These are phyloP conservation scores for Ptychochromis oligacanthus DNA, from an alignment of 2,113 vertebrate genomes.

Conservation along the genomic window DNA sequence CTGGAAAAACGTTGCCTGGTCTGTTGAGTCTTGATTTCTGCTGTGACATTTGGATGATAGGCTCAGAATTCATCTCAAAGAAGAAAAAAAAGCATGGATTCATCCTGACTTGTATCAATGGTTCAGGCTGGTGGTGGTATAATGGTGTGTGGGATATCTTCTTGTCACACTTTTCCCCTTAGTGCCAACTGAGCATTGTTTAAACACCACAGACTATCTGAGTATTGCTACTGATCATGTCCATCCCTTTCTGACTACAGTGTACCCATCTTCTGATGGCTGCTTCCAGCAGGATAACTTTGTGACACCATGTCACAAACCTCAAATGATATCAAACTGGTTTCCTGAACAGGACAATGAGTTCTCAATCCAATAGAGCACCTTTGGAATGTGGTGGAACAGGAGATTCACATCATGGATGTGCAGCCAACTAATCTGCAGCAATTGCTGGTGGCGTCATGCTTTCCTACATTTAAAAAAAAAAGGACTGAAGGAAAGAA, in stretches of 20 bases:
- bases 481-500: not conserved
- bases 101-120: not conserved
- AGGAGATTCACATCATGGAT: not conserved
- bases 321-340: not conserved
- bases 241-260: not conserved
- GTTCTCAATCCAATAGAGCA: not conserved
- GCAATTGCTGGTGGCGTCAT: not conserved
- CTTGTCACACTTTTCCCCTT: too few species aligned
- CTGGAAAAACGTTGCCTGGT: not conserved
- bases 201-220: not conserved
- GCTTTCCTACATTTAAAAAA: not conserved
- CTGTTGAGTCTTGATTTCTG: not conserved
- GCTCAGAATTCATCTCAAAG: not conserved
- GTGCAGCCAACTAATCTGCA: not conserved
- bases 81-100: not conserved
- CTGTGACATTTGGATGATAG: not conserved
- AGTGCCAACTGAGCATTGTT: not conserved
- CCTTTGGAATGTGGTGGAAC: not conserved
- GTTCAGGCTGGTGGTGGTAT: not conserved
- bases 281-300: not conserved
- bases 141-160: not conserved
- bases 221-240: not conserved
- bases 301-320: not conserved
- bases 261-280: not conserved
- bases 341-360: not conserved